These are phyloP conservation scores for Drosophila rubida DNA, from an alignment of 2,888 invertebrate genomes.

Conservation along the genomic window DNA sequence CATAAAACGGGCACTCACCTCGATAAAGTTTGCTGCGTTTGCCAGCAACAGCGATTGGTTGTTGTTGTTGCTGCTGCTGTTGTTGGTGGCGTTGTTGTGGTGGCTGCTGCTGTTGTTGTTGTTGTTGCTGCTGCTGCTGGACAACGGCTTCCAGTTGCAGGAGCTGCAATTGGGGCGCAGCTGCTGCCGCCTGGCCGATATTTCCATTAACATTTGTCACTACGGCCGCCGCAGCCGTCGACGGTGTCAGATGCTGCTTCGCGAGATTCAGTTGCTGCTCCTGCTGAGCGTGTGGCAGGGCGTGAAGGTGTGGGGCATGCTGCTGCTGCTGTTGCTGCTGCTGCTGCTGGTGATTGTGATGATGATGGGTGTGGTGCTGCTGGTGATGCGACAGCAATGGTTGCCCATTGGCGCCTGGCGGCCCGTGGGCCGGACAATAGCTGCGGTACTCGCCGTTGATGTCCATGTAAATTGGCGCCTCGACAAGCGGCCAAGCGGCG, in stretches of 20 bases:
- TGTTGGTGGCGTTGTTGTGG: slow-evolving; percentile 47
- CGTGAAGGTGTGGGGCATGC: slow-evolving; percentile 41
- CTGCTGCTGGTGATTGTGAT: slow-evolving; percentile 43
- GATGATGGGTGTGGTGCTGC: slow-evolving; percentile 38
- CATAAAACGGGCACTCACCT: slow-evolving; percentile 87
- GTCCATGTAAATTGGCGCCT: slow-evolving; percentile 87
- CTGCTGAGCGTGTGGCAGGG: slow-evolving; percentile 27
- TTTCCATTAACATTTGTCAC: slow-evolving; percentile 73
- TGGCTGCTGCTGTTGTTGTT: slow-evolving; percentile 83
- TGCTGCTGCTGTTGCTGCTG: slow-evolving; percentile 42
- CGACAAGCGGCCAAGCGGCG: slow-evolving; percentile 84
- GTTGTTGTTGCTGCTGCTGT: slow-evolving; percentile 85
- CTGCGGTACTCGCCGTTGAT: slow-evolving; percentile 87
- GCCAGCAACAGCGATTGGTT: slow-evolving; percentile 87
- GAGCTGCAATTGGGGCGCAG: slow-evolving; percentile 87
- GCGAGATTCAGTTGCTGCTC: slow-evolving; percentile 41
- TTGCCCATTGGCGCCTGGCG: slow-evolving; percentile 67
- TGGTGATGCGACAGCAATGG: slow-evolving; percentile 30
- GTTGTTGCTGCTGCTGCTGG: slow-evolving; percentile 77
- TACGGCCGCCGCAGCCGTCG: slow-evolving; percentile 10
- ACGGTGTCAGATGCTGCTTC: slow-evolving; percentile 58
- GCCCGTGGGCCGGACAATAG: slow-evolving; percentile 85
- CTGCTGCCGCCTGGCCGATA: slow-evolving; percentile 58
- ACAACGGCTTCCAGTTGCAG: slow-evolving; percentile 92
- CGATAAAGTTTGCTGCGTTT: slow-evolving; percentile 90